Evolutionary conservation across 2,113 vertebrate species (phyloP), one percentile per base, ranked within the genome.

Genomic region (Osmerus mordax): DNA sequence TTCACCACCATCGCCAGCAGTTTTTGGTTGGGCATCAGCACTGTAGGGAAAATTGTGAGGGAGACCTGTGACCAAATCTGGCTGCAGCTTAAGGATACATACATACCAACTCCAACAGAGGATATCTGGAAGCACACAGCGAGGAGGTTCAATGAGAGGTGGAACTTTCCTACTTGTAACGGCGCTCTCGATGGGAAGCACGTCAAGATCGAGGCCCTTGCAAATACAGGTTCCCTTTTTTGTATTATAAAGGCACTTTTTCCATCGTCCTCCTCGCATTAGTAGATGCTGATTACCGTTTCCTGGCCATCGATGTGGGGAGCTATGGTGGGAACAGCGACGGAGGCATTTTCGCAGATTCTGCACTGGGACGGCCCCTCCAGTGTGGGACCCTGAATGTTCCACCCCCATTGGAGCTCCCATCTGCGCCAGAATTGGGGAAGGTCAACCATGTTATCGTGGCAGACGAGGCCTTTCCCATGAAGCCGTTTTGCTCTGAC

Each of bases 261-360:
- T 28, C 25, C 25, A 28, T 28, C 25, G 25, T 28, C 25, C 25
- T 28, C 25, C 25, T 28, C 25, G 52, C 52, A 11, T 54, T 54
- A 13, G 52, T 54, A 11, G 52, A 54, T 54, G 52, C 52, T 13
- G 52, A 54, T 16, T 54, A 54, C 52, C 2, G 52, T 11, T 13
- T 54, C 16, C 16, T 54, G 16, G 52, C 52, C 16, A 19, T 52
- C 47, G 58, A 62, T 25, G 56, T 52, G 32, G 58, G 19, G 8
- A 25, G 56, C 29, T 71, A 71, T 47, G 58, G 58, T n/a, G 61
- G 58, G 9, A 71, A 51, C 36, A 62, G 69, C 15, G 58, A 71
- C 28, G 32, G 69, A 19, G 59, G 55, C 51, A 60, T 19, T 71
- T 71, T 29, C 28, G 18, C 16, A 61, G 25, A 21, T 71, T 58